Evolutionary conservation across 2,797 vertebrate species (phyloP), one percentile per base, ranked within the genome.

Genomic region (Labeo calbasu): DNA sequence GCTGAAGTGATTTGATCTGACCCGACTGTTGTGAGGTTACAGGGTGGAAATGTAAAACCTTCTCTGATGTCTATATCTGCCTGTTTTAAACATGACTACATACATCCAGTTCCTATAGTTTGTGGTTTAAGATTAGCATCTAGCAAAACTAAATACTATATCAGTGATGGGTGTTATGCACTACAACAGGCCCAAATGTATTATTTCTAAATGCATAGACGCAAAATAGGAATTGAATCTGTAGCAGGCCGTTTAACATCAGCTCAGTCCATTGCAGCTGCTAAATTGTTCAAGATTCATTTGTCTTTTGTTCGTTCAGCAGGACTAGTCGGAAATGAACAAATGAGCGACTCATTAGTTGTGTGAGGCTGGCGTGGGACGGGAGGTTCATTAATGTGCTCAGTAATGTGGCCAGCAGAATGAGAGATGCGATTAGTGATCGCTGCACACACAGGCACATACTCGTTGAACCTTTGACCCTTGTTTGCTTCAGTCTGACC

Each of bases 21-120:
- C 50, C 72, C 28, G 36, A 83, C 28, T 77, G n/a, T 28, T 83
- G 72, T 77, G 72, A 77, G 36, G n/a, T 77, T 68, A n/a, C 81
- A 32, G n/a, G n/a, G 32, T 82, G 2, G 10, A 43, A 23, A 82
- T 53, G 1, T 61, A 40, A 55, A 68, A 17, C 43, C 5, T n/a
- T 7, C 1, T 19, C 1, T 0, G 7, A 19, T 65, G 15, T 5
- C 57, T 78, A 28, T 17, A 77, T 59, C 50, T 5, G 23, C 25
- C 7, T 17, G 4, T 14, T 51, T 72, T 72, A 50, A 28, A 28
- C 70, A 51, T 5, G 23, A 19, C 15, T 6, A 8, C 48, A 66
- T 10, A 1, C 17, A 66, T 7, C 0, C 9, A 32, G 25, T 19
- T 53, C 48, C 5, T 51, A 17, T 21, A 73, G 15, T 12, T 69